Percentiles rank a stretch among this genome's conserved stretches.
phyloP scores from a whole-genome alignment of 2,797 vertebrate genomes.

The Momotus momota region DNA sequence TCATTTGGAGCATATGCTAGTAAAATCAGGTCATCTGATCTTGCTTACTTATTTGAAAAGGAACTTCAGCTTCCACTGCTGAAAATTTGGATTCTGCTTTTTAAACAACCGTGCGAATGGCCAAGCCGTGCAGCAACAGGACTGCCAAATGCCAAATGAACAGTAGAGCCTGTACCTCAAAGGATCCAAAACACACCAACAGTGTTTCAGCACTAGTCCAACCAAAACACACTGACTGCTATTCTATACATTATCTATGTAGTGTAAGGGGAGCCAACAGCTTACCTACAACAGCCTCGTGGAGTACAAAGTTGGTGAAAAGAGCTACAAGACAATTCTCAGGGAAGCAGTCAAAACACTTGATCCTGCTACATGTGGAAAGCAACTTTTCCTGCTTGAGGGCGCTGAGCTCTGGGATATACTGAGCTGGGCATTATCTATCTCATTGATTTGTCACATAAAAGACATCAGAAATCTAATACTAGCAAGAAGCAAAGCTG shows the following conservation, averaged over 20 bases:
- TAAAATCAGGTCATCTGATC: neutral
- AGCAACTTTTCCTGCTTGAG: neutral
- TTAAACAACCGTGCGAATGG: neutral
- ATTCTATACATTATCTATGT: neutral
- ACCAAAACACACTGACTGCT: neutral
- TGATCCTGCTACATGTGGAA: neutral
- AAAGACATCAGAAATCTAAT: neutral
- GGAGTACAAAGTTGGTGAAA: neutral
- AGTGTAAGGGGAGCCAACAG: neutral
- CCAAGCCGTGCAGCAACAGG: neutral
- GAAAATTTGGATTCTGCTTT: neutral
- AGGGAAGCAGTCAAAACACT: neutral
- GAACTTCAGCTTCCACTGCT: neutral
- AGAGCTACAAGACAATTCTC: neutral
- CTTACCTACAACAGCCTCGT: accelerated
- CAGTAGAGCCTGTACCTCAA: neutral
- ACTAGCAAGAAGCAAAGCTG: neutral
- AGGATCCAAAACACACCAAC: neutral
- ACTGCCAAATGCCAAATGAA: neutral
- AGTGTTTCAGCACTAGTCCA: neutral
- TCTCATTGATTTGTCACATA: neutral
- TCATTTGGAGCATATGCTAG: neutral
- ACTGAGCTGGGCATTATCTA: neutral
- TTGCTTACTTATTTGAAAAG: neutral
- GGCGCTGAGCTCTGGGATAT: neutral